Evolutionary conservation across 2,888 invertebrate genomes (phyloP).

Genomic region (Carterocephalus palaemon): DNA sequence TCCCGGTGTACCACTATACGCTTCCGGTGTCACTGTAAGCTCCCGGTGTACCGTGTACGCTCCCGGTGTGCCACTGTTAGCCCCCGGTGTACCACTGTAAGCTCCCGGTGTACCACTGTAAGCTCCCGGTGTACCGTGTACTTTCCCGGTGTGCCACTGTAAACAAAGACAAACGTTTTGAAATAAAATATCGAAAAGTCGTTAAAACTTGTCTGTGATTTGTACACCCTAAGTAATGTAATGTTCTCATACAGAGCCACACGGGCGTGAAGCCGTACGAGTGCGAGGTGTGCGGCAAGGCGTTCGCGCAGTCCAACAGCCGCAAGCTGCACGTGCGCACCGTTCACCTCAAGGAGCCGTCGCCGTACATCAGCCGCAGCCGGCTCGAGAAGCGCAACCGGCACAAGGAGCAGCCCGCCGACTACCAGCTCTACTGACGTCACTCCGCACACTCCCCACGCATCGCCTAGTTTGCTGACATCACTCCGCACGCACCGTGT

Average conservation of each 20-base stretch:
- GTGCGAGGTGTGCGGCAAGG: constrained; percentile 60
- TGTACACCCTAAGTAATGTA: no score
- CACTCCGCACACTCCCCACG: background rate
- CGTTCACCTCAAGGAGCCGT: constrained; percentile 50
- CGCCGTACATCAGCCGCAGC: constrained; percentile 47
- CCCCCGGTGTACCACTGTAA: no score
- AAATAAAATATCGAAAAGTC: no score
- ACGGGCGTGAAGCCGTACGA: constrained; percentile 61
- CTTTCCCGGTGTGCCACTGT: no score
- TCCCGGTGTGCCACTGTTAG: no score
- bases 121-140: no score
- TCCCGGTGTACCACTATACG: background rate
- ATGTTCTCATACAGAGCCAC: constrained; percentile 42
- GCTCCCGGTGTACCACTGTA: no score
- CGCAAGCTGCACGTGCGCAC: constrained; percentile 57
- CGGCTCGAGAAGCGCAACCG: constrained; percentile 38
- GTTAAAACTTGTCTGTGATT: no score
- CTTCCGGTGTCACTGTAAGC: background rate
- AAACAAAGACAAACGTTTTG: no score
- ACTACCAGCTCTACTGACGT: constrained; percentile 1
- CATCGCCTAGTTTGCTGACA: no score
- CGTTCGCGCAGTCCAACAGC: constrained; percentile 60
- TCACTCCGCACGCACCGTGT: no score
- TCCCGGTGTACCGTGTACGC: background rate
- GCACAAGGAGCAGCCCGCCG: constrained; percentile 22